Conservation (phyloP, 2,888 invertebrate genomes). For the Aporophyla nigra region DNA sequence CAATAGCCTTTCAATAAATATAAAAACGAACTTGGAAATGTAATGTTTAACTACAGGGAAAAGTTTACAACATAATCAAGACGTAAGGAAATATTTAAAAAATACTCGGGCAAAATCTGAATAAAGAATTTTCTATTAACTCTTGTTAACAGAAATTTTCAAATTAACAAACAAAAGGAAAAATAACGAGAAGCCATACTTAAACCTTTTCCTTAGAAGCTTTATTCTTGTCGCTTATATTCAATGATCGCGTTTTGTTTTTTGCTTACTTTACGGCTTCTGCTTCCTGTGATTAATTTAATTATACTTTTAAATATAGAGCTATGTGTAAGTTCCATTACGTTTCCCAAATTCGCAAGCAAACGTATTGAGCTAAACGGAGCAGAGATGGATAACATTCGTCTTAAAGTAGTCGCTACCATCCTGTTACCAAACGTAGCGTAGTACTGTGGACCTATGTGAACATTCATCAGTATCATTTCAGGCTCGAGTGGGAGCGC, state of each 20-base stretch:
- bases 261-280: constrained; percentile 76
- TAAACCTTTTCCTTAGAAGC: constrained; percentile 67
- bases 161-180: constrained; percentile 62
- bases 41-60: background rate
- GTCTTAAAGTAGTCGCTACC: constrained; percentile 60
- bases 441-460: constrained; percentile 58
- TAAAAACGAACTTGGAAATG: background rate
- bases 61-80: background rate
- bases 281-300: constrained; percentile 76
- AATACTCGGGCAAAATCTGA: background rate
- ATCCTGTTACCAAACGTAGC: constrained; percentile 63
- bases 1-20: background rate
- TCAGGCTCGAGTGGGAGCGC: constrained; percentile 75
- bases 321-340: constrained; percentile 38
- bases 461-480: constrained; percentile 82
- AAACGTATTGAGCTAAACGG: constrained; percentile 21
- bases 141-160: constrained; percentile 59
- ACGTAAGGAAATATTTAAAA: background rate
- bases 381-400: constrained; percentile 73
- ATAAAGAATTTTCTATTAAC: background rate
- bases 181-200: constrained; percentile 69
- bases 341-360: constrained; percentile 2
- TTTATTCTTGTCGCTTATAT: constrained; percentile 76
- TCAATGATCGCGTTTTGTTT: constrained; percentile 77
- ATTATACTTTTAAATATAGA: constrained; percentile 37